phyloP scores from a whole-genome alignment of 2,797 vertebrate genomes.

The Potorous gilbertii region DNA sequence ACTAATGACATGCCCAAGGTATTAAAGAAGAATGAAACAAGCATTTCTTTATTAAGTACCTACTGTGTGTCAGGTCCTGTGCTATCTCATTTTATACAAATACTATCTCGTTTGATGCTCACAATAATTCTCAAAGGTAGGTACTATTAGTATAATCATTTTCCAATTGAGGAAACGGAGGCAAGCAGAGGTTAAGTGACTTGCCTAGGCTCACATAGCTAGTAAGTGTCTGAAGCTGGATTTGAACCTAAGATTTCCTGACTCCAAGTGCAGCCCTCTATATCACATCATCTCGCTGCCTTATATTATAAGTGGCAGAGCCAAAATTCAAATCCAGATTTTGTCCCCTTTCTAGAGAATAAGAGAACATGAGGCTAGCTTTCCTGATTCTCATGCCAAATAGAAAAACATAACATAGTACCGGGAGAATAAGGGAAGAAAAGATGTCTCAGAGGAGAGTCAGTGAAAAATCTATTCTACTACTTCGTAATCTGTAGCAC shows the following conservation, averaged over 20 bases:
- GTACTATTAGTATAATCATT: not conserved
- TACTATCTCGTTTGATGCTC: not conserved
- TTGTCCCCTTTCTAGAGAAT: not conserved
- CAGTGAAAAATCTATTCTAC: not conserved
- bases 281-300: not conserved
- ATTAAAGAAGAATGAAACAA: not conserved
- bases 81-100: not conserved
- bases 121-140: not conserved
- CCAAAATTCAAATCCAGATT: not conserved
- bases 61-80: not conserved
- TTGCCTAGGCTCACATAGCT: not conserved
- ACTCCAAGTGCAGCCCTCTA: not conserved
- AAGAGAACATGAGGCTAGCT: not conserved
- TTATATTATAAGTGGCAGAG: not conserved
- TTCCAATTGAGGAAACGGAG: not conserved
- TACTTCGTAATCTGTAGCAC: not conserved
- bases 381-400: not conserved
- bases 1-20: not conserved
- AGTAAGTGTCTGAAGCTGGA: not conserved
- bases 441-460: not conserved
- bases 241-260: not conserved
- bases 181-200: not conserved
- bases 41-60: not conserved
- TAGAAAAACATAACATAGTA: not conserved
- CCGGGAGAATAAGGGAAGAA: not conserved